Evolutionary conservation across 2,113 vertebrate species (phyloP).

Genomic region (Microcebus ravelobensis): DNA sequence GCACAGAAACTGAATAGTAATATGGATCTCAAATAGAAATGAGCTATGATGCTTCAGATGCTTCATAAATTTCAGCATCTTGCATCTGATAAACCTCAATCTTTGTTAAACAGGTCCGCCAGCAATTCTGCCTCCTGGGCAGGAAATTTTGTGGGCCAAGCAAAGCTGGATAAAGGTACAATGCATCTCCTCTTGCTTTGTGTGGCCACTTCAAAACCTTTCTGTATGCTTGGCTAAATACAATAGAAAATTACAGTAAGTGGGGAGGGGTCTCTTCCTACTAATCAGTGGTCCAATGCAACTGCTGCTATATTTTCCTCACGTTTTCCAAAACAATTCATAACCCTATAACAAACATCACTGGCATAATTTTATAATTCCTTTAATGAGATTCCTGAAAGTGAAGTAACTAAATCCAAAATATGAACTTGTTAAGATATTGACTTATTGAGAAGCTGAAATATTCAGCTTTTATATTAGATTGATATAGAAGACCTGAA

Average conservation of each 20-base stretch:
- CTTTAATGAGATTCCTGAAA: background rate
- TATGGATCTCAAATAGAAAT: background rate
- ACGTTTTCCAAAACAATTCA: background rate
- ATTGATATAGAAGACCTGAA: background rate
- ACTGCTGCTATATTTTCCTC: background rate
- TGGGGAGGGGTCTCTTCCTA: background rate
- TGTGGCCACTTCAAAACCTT: background rate
- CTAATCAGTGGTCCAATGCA: background rate
- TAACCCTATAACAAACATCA: background rate
- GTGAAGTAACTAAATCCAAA: background rate
- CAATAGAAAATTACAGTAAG: background rate
- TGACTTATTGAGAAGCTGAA: background rate
- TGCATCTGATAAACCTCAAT: background rate
- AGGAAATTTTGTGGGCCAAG: background rate
- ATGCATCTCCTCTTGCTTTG: background rate
- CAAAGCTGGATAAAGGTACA: background rate
- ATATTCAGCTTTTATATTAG: background rate
- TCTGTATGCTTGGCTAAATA: background rate
- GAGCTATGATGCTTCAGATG: no score
- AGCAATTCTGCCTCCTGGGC: background rate
- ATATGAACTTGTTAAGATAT: background rate
- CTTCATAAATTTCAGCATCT: background rate
- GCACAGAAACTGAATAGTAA: background rate
- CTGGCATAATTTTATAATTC: background rate
- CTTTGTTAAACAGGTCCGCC: background rate